Evolutionary conservation across 2,888 invertebrate genomes (phyloP).

Genomic region (Tetranychus piercei): DNA sequence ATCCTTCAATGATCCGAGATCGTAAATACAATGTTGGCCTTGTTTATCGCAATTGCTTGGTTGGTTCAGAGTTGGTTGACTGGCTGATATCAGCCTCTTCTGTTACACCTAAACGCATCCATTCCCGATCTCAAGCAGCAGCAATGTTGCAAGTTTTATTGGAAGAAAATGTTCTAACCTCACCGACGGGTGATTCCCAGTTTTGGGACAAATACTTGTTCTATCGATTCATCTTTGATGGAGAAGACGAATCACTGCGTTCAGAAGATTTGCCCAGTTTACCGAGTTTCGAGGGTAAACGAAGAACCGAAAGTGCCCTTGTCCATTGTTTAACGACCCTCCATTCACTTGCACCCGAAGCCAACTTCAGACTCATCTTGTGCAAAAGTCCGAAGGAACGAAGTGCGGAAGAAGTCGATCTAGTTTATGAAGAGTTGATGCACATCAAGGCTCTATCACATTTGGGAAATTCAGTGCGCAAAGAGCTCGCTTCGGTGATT

Average conservation of each 20-base stretch:
- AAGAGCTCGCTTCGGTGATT: conserved; percentile 56
- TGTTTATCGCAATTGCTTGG: conserved; percentile 41
- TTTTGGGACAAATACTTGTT: conserved; percentile 51
- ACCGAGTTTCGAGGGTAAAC: conserved; percentile 35
- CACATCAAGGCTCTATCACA: conserved; percentile 62
- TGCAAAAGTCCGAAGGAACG: conserved; percentile 57
- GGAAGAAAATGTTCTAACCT: conserved; percentile 56
- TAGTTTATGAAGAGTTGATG: conserved; percentile 60
- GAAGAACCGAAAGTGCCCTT: conserved; percentile 49
- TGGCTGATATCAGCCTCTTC: conserved; percentile 48
- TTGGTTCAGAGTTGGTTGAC: conserved; percentile 60
- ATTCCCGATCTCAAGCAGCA: conserved; percentile 48
- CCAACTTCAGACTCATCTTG: conserved; percentile 56
- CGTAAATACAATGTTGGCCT: conserved; percentile 31
- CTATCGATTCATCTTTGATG: conserved; percentile 57
- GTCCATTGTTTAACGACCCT: conserved; percentile 47
- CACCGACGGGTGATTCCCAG: conserved; percentile 33
- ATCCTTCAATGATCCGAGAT: conserved; percentile 45
- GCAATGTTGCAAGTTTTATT: conserved; percentile 67
- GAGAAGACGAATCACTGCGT: conserved; percentile 38
- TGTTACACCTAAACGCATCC: conserved; percentile 34
- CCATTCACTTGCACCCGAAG: conserved; percentile 54
- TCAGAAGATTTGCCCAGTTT: conserved; percentile 20
- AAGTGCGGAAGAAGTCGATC: conserved; percentile 55
- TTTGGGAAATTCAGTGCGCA: conserved; percentile 58